Evolutionary conservation across 2,888 invertebrate species (phyloP).

Genomic region (Lasioglossum oenotherae): DNA sequence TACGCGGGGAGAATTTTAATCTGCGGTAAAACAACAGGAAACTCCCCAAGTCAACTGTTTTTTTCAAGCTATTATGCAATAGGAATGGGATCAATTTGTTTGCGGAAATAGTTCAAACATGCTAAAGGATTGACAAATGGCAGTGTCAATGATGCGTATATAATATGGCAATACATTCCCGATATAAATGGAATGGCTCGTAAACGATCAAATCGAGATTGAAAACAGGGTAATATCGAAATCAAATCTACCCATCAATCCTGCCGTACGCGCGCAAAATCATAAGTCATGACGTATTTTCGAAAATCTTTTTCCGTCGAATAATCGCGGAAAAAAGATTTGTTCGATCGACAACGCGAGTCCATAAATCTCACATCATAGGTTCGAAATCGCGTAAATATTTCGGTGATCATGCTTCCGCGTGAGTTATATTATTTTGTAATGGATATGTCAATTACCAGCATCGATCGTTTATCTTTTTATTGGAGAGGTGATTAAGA

Average conservation of each 20-base stretch:
- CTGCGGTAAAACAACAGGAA: not conserved
- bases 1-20: not conserved
- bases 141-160: slow-evolving; percentile 22
- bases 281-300: slow-evolving; percentile 1
- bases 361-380: not conserved
- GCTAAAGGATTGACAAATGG: slow-evolving; percentile 19
- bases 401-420: not conserved
- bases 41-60: not conserved
- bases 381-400: not conserved
- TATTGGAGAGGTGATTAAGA: not conserved
- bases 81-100: not conserved
- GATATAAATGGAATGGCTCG: slow-evolving; percentile 13
- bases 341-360: not conserved
- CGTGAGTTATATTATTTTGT: not conserved
- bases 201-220: slow-evolving; percentile 16
- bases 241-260: not conserved
- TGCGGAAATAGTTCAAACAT: not conserved
- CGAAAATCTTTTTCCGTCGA: not conserved
- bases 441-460: not conserved
- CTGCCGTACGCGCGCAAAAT: not conserved
- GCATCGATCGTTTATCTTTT: not conserved
- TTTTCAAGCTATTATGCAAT: too few relatives aligned
- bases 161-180: slow-evolving; percentile 31
- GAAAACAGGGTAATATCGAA: slow-evolving; percentile 5
- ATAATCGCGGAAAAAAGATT: not conserved